Evolutionary conservation across 2,113 vertebrate species (phyloP).

Genomic region (Siniperca knerii): DNA sequence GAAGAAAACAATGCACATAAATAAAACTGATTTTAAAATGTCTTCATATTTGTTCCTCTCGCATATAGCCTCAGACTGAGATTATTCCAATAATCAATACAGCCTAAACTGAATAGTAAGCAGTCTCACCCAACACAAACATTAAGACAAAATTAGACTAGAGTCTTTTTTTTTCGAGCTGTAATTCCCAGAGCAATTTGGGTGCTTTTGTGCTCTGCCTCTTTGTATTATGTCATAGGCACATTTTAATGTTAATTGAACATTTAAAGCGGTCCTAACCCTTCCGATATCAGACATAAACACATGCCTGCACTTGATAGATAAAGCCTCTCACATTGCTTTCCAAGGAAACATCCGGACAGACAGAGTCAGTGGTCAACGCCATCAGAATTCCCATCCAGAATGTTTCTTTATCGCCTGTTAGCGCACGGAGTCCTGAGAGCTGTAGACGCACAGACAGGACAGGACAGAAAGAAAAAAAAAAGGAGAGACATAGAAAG

Average conservation of each 20-base stretch:
- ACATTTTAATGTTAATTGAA: constrained; percentile 82
- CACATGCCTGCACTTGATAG: constrained; percentile 78
- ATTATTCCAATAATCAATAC: constrained; percentile 63
- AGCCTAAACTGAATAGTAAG: constrained; percentile 45
- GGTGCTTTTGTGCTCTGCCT: constrained; percentile 68
- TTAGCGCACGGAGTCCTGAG: constrained; percentile 43
- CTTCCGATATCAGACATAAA: constrained; percentile 72
- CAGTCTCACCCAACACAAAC: constrained; percentile 53
- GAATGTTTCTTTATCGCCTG: constrained; percentile 52
- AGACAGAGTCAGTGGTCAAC: constrained; percentile 66
- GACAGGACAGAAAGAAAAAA: neutral
- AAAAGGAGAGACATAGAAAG: constrained; percentile 14
- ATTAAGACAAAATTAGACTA: constrained; percentile 63
- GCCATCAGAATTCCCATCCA: constrained; percentile 60
- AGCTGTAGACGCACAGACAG: constrained; percentile 33
- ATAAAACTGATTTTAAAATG: constrained; percentile 57
- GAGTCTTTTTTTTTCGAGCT: constrained; percentile 27
- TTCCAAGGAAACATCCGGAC: constrained; percentile 53
- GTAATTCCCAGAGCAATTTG: constrained; percentile 73
- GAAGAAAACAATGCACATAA: constrained; percentile 56
- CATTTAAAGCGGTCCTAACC: constrained; percentile 72
- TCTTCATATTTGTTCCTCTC: constrained; percentile 50
- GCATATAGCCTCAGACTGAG: constrained; percentile 35
- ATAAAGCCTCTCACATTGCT: constrained; percentile 75
- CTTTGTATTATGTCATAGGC: constrained; percentile 76